Conservation (phyloP, 2,113 vertebrate species). For the Gyps fulvus region DNA sequence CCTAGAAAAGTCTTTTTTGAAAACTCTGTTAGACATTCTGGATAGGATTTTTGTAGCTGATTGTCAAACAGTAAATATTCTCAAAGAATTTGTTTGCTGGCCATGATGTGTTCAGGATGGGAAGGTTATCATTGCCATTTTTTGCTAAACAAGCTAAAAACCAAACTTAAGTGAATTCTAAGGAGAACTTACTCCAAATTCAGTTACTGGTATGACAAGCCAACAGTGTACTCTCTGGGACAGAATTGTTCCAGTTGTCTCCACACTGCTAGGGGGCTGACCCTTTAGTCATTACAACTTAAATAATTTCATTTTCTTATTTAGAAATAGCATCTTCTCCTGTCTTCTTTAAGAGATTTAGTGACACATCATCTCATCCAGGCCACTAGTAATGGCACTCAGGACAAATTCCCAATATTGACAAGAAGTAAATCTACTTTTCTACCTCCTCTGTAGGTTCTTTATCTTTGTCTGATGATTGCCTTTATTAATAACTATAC, state of each 20-base stretch:
- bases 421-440: background rate
- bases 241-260: background rate
- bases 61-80: conserved; percentile 7
- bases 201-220: background rate
- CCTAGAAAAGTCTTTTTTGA: conserved; percentile 29
- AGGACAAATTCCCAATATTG: background rate
- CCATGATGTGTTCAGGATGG: background rate
- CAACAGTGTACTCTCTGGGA: background rate
- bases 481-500: background rate
- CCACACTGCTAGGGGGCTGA: background rate
- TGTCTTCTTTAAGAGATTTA: background rate
- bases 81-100: background rate
- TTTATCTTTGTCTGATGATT: background rate
- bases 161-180: background rate
- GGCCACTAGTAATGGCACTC: background rate
- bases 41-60: conserved; percentile 1
- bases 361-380: background rate
- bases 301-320: background rate
- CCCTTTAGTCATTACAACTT: background rate
- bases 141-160: background rate
- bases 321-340: background rate
- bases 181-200: background rate
- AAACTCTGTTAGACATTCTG: background rate
- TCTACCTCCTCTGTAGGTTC: background rate
- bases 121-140: background rate